phyloP scores from a whole-genome alignment of 2,797 vertebrate genomes.

The Oreortyx pictus region DNA sequence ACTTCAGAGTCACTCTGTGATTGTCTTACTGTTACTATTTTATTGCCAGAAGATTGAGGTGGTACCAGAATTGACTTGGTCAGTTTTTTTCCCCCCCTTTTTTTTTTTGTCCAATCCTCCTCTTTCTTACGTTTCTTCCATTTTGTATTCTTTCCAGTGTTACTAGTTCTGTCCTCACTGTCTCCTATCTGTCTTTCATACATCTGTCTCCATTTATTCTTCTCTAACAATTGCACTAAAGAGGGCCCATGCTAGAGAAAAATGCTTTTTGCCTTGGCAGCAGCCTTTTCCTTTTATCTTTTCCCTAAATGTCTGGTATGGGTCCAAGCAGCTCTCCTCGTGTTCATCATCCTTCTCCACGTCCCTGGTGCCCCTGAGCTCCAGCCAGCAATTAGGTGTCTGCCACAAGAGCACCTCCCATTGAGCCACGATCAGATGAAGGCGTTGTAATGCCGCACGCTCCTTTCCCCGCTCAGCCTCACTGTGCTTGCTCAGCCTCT shows the following conservation, averaged over 20 bases:
- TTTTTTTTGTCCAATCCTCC: neutral
- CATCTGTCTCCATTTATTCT: slow-evolving; percentile 47
- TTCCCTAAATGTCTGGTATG: slow-evolving; percentile 37
- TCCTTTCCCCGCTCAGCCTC: slow-evolving; percentile 24
- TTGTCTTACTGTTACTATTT: slow-evolving; percentile 35
- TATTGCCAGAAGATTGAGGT: slow-evolving; percentile 15
- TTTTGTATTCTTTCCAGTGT: slow-evolving; percentile 29
- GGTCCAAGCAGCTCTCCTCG: slow-evolving; percentile 43
- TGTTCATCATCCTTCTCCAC: slow-evolving; percentile 19
- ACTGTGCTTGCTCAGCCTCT: neutral
- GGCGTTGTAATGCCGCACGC: neutral
- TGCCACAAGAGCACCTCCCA: slow-evolving; percentile 37
- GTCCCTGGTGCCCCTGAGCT: slow-evolving; percentile 7
- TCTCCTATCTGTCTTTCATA: slow-evolving; percentile 20
- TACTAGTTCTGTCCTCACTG: neutral
- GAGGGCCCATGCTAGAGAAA: neutral
- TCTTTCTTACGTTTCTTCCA: slow-evolving; percentile 31
- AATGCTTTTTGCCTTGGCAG: slow-evolving; percentile 39
- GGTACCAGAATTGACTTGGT: slow-evolving; percentile 12
- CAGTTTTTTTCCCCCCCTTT: neutral
- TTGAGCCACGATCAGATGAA: neutral
- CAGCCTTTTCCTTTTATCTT: slow-evolving; percentile 55
- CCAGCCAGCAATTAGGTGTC: slow-evolving; percentile 45
- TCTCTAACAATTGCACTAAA: slow-evolving; percentile 21
- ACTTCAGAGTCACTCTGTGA: slow-evolving; percentile 5